Evolutionary conservation across 2,113 vertebrate genomes (phyloP).

Genomic region (Nesoenas mayeri): DNA sequence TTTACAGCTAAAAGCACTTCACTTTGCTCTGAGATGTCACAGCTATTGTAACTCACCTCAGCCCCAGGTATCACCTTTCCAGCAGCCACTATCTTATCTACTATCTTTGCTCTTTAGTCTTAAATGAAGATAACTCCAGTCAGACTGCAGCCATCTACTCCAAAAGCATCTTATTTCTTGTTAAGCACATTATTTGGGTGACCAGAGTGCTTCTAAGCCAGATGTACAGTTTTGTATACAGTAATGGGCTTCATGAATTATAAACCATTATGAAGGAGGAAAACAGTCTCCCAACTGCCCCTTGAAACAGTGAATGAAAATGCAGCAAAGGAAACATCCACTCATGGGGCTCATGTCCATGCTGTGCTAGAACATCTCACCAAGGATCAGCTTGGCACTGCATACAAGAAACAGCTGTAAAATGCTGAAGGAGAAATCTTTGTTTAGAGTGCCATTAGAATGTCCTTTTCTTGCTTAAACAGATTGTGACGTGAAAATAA

Average conservation of each 20-base stretch:
- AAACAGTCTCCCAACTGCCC: slow-evolving; percentile 23
- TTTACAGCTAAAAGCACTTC: not conserved
- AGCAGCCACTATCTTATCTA: slow-evolving; percentile 8
- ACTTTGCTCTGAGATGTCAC: not conserved
- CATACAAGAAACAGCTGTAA: slow-evolving; percentile 50
- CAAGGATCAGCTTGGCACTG: slow-evolving; percentile 52
- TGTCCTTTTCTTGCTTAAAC: slow-evolving; percentile 77
- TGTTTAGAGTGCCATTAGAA: slow-evolving; percentile 78
- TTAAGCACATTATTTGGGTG: not conserved
- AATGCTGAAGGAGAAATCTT: slow-evolving; percentile 60
- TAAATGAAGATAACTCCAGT: slow-evolving; percentile 21
- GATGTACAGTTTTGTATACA: not conserved
- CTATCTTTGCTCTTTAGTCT: slow-evolving; percentile 32
- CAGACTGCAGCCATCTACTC: not conserved
- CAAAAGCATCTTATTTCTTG: slow-evolving; percentile 33
- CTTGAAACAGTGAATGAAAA: slow-evolving; percentile 51
- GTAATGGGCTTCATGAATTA: slow-evolving; percentile 15
- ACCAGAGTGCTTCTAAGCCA: slow-evolving; percentile 1
- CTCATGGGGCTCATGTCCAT: slow-evolving; percentile 22
- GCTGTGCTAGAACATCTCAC: slow-evolving; percentile 47
- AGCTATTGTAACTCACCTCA: slow-evolving; percentile 4
- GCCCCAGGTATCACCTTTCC: slow-evolving; percentile 10
- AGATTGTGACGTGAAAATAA: slow-evolving; percentile 78
- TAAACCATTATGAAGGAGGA: slow-evolving; percentile 38
- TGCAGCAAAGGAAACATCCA: not conserved